Percentiles rank a stretch among this genome's conserved stretches.
phyloP scores from a whole-genome alignment of 2,797 vertebrate species.

The Ctenopoma multispine region DNA sequence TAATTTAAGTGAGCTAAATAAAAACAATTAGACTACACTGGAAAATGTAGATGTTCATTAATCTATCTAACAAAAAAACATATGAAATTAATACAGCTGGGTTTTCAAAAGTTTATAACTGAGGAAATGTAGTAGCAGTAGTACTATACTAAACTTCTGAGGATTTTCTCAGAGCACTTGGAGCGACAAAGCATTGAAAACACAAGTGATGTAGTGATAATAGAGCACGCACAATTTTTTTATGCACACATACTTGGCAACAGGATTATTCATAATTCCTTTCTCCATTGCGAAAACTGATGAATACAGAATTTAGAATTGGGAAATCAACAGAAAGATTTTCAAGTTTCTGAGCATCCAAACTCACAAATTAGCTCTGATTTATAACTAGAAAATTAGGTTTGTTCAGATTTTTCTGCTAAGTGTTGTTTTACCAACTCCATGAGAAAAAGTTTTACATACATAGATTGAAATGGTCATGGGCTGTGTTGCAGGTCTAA shows the following conservation, averaged over 20 bases:
- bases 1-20: slow-evolving; percentile 25
- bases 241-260: background rate
- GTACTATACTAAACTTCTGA: slow-evolving; percentile 8
- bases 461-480: slow-evolving; percentile 24
- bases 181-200: background rate
- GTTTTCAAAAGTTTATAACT: too few relatives aligned
- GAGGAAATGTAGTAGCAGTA: too few relatives aligned
- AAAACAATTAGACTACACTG: background rate
- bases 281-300: background rate
- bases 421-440: background rate
- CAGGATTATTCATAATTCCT: background rate
- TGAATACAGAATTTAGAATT: background rate
- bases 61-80: too few relatives aligned
- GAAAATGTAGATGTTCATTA: background rate
- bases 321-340: background rate
- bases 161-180: background rate
- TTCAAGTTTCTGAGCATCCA: background rate
- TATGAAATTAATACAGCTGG: too few relatives aligned
- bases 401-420: background rate
- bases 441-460: background rate
- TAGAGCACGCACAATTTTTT: background rate
- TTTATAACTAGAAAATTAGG: background rate
- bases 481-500: slow-evolving; percentile 34
- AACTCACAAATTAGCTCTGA: background rate
- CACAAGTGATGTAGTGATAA: too few relatives aligned